Percentiles rank a stretch among this genome's conserved stretches.
These are phyloP conservation scores for Ferdinandea cuprea DNA, from an alignment of 2,888 invertebrate genomes.

Conservation along the genomic window DNA sequence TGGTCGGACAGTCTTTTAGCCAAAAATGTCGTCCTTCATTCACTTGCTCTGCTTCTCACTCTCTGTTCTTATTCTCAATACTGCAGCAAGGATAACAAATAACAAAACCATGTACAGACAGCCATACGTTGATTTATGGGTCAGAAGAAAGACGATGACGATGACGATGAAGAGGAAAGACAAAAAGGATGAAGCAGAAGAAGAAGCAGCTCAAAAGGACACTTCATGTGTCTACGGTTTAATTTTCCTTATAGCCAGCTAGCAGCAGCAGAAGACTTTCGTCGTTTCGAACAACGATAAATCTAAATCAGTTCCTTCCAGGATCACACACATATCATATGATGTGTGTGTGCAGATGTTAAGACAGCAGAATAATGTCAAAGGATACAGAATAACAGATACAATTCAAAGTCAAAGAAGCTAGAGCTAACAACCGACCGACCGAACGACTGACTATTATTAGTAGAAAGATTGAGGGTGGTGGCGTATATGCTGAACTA, in stretches of 20 bases:
- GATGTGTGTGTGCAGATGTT: conserved; percentile 56
- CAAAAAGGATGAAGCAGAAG: background rate
- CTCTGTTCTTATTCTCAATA: conserved; percentile 27
- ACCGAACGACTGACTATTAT: too few relatives aligned
- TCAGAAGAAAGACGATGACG: conserved; percentile 25
- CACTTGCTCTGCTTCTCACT: conserved; percentile 45
- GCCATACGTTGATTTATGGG: conserved; percentile 53
- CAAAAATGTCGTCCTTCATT: conserved; percentile 71
- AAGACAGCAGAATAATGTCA: conserved; percentile 68
- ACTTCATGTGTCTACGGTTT: conserved; percentile 58
- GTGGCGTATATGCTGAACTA: conserved; percentile 24
- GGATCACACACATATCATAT: conserved; percentile 68
- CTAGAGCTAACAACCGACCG: conserved; percentile 29
- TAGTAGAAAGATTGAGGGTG: background rate
- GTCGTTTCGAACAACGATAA: conserved; percentile 62
- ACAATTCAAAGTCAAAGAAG: conserved; percentile 73
- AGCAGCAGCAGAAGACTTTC: conserved; percentile 55
- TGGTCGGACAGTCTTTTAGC: conserved; percentile 62
- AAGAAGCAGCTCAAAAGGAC: conserved; percentile 56
- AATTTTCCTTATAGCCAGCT: conserved; percentile 67
- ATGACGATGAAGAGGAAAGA: background rate
- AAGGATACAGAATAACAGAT: conserved; percentile 70
- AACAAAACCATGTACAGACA: conserved; percentile 65
- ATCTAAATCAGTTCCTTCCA: conserved; percentile 69
- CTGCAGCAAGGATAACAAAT: conserved; percentile 62